phyloP scores from a whole-genome alignment of 2,797 vertebrate species.

The Kryptolebias ocellatus region DNA sequence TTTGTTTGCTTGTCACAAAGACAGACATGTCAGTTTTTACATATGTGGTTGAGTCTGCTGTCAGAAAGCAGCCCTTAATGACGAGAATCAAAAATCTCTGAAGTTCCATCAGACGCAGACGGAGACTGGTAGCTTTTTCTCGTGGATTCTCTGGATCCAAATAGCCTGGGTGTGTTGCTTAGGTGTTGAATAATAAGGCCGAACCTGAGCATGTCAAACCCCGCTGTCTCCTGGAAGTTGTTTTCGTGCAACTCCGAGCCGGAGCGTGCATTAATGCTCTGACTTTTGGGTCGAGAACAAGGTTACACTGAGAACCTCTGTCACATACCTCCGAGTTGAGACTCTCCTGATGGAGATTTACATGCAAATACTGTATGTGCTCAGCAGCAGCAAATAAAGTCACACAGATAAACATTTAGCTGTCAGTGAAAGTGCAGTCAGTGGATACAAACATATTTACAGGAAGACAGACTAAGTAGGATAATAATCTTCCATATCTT shows the following conservation, averaged over 20 bases:
- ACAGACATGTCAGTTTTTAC: slow-evolving; percentile 59
- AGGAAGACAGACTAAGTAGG: slow-evolving; percentile 23
- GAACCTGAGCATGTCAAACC: slow-evolving; percentile 47
- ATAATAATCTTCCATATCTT: slow-evolving; percentile 30
- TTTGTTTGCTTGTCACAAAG: slow-evolving; percentile 59
- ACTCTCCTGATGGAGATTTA: slow-evolving; percentile 40
- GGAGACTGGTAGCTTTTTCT: slow-evolving; percentile 40
- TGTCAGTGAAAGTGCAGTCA: slow-evolving; percentile 34
- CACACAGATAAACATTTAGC: slow-evolving; percentile 21
- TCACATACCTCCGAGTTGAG: slow-evolving; percentile 33
- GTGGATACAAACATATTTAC: slow-evolving; percentile 20
- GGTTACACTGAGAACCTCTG: slow-evolving; percentile 34
- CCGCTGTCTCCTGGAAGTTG: slow-evolving; percentile 45
- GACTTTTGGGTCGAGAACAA: slow-evolving; percentile 45
- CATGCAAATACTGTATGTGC: slow-evolving; percentile 15
- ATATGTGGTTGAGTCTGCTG: slow-evolving; percentile 51
- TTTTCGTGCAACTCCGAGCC: slow-evolving; percentile 34
- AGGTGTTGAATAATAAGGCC: slow-evolving; percentile 49
- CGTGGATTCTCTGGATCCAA: slow-evolving; percentile 43
- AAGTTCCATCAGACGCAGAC: slow-evolving; percentile 47
- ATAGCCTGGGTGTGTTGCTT: slow-evolving; percentile 39
- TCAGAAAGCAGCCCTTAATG: slow-evolving; percentile 56
- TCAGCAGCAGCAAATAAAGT: slow-evolving; percentile 16
- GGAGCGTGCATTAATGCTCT: slow-evolving; percentile 40
- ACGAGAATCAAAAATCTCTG: slow-evolving; percentile 60